Conservation (phyloP, 2,113 vertebrate genomes). For the Xiphophorus maculatus region DNA sequence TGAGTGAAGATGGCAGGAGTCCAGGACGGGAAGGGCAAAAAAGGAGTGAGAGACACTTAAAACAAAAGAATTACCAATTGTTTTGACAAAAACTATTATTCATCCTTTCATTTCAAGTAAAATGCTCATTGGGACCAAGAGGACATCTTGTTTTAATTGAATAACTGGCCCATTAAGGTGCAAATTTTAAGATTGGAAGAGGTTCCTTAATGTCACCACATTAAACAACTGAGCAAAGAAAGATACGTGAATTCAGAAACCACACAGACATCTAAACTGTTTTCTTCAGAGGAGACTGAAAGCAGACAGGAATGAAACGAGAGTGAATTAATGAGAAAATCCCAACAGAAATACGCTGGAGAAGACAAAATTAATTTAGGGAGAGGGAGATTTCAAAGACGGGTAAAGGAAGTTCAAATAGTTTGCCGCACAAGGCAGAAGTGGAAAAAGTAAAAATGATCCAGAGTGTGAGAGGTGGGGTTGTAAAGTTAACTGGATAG, state of each 20-base stretch:
- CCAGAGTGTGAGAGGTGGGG: constrained; percentile 2
- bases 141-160: constrained; percentile 54
- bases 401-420: constrained; percentile 35
- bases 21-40: constrained; percentile 33
- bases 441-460: constrained; percentile 44
- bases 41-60: neutral
- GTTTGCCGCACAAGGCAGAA: constrained; percentile 20
- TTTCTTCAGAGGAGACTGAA: neutral
- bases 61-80: constrained; percentile 44
- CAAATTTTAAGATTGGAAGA: constrained; percentile 44
- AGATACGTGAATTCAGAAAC: constrained; percentile 6
- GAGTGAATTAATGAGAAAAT: constrained; percentile 28
- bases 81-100: constrained; percentile 59
- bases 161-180: constrained; percentile 53
- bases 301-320: constrained; percentile 13
- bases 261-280: neutral
- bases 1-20: constrained; percentile 34
- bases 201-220: constrained; percentile 44
- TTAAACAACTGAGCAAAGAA: constrained; percentile 37
- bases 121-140: constrained; percentile 45
- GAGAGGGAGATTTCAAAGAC: constrained; percentile 32
- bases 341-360: constrained; percentile 23
- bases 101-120: constrained; percentile 49
- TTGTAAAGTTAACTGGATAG: constrained; percentile 53
- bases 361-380: constrained; percentile 46